Evolutionary conservation across 2,797 vertebrate genomes (phyloP).

Genomic region (Acestrorhynchus altus): DNA sequence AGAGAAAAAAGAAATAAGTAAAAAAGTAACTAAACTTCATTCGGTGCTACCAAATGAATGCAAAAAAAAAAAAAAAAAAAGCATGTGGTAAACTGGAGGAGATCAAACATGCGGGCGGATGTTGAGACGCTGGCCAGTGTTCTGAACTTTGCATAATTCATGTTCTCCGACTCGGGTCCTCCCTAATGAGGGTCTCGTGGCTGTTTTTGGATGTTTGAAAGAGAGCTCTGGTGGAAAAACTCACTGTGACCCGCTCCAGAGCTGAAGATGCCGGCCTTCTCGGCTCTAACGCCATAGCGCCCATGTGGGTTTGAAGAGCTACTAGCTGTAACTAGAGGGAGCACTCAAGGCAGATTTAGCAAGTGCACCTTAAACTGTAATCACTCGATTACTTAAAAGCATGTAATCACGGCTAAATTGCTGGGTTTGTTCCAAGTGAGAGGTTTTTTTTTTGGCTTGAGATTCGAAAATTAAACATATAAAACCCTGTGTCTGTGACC

Average conservation of each 20-base stretch:
- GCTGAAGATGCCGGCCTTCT: conserved; percentile 60
- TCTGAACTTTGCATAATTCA: conserved; percentile 84
- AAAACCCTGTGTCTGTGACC: conserved; percentile 1
- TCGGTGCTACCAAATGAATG: conserved; percentile 79
- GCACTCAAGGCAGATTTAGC: conserved; percentile 49
- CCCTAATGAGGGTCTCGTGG: conserved; percentile 83
- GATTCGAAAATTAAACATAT: background rate
- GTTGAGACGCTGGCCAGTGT: conserved; percentile 82
- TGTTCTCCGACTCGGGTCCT: conserved; percentile 76
- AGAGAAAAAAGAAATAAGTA: conserved; percentile 26
- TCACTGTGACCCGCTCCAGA: conserved; percentile 69
- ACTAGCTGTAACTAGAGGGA: conserved; percentile 37
- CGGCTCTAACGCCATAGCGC: conserved; percentile 31
- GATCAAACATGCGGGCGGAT: conserved; percentile 81
- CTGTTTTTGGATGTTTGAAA: conserved; percentile 73
- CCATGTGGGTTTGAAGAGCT: conserved; percentile 28
- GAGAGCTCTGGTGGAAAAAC: conserved; percentile 65
- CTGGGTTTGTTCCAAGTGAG: conserved; percentile 49
- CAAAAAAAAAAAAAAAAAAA: conserved; percentile 61
- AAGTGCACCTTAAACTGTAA: conserved; percentile 53
- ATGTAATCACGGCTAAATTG: conserved; percentile 53
- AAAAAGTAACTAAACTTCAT: conserved; percentile 63
- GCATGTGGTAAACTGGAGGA: conserved; percentile 80
- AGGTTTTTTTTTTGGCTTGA: conserved; percentile 9
- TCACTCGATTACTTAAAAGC: conserved; percentile 58